Evolutionary conservation across 2,797 vertebrate genomes (phyloP).

Genomic region (Myotis myotis): DNA sequence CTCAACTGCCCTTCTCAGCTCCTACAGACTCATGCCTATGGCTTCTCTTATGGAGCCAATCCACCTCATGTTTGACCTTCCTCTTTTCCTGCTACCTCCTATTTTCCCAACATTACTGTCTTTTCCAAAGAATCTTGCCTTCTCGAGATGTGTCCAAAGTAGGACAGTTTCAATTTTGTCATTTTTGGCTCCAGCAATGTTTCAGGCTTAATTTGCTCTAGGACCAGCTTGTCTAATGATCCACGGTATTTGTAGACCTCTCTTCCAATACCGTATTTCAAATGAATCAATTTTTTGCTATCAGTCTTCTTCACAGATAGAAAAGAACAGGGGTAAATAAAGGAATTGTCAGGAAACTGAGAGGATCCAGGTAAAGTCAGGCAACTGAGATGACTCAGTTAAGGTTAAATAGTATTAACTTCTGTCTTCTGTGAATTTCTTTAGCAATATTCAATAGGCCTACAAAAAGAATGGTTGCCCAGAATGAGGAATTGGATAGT

Average conservation of each 20-base stretch:
- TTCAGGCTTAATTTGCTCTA: not conserved
- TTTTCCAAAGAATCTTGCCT: not conserved
- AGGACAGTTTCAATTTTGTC: not conserved
- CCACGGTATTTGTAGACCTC: not conserved
- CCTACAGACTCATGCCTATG: not conserved
- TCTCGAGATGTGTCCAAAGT: not conserved
- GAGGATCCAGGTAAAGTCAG: not conserved
- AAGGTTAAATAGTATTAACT: not conserved
- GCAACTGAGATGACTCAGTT: not conserved
- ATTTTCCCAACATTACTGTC: not conserved
- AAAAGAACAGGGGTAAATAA: not conserved
- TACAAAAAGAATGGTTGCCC: not conserved
- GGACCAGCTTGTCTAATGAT: not conserved
- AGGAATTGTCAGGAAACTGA: not conserved
- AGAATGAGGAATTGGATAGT: not conserved
- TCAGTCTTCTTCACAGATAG: not conserved
- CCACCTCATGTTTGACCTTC: not conserved
- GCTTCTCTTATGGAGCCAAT: not conserved
- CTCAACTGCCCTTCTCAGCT: not conserved
- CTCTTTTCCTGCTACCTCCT: not conserved
- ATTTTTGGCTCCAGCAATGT: not conserved
- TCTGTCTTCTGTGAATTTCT: constrained; percentile 13
- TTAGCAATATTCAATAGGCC: not conserved
- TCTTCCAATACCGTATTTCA: not conserved
- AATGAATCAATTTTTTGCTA: not conserved